Conservation (phyloP, 2,888 invertebrate species). For the Pseudanteris insignis region DNA sequence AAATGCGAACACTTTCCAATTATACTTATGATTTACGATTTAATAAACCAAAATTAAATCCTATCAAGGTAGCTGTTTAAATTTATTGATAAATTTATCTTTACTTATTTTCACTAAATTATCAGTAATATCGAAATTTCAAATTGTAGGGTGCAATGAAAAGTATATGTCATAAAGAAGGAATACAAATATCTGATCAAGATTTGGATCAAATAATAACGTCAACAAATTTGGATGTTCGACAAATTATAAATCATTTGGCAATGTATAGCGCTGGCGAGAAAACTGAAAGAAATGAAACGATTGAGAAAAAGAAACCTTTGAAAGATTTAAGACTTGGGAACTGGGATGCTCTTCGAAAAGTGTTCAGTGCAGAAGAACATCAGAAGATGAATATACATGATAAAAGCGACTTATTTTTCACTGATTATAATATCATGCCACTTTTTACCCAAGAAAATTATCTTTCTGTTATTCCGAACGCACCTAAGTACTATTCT, state of each 20-base stretch:
- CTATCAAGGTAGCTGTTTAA: slow-evolving; percentile 77
- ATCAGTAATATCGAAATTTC: too few species aligned
- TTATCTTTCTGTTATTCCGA: slow-evolving; percentile 84
- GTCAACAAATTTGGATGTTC: slow-evolving; percentile 90
- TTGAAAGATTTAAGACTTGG: slow-evolving; percentile 90
- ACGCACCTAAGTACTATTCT: slow-evolving; percentile 75
- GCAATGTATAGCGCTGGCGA: slow-evolving; percentile 75
- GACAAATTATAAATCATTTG: slow-evolving; percentile 91
- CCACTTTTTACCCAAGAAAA: slow-evolving; percentile 98
- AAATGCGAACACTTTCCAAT: too few species aligned
- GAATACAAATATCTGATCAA: slow-evolving; percentile 80
- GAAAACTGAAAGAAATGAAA: slow-evolving; percentile 16
- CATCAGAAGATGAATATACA: slow-evolving; percentile 80
- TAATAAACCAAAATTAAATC: slow-evolving; percentile 84
- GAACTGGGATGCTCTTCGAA: slow-evolving; percentile 91
- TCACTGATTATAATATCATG: slow-evolving; percentile 95
- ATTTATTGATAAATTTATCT: too few species aligned
- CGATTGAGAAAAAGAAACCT: slow-evolving; percentile 30
- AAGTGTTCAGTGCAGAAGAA: slow-evolving; percentile 85
- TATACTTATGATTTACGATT: slow-evolving; percentile 94
- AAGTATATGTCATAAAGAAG: slow-evolving; percentile 91
- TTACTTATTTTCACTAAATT: too few species aligned
- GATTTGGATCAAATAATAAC: slow-evolving; percentile 83
- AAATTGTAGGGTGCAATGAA: slow-evolving; percentile 81
- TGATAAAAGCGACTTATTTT: slow-evolving; percentile 92